Evolutionary conservation across 2,113 vertebrate genomes (phyloP).

Genomic region (Anser brachyrhynchus): DNA sequence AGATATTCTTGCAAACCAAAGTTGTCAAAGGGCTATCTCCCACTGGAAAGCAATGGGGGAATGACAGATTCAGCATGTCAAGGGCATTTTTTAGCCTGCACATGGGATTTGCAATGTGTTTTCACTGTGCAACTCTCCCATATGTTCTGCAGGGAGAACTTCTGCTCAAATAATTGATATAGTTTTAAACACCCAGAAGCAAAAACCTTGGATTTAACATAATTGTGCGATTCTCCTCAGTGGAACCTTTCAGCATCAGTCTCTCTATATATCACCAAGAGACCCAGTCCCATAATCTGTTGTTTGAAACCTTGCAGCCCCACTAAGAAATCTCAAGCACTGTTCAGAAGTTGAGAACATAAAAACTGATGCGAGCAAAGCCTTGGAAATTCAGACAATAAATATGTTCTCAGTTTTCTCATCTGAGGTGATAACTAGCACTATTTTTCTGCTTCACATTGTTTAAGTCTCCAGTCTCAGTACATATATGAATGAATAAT

Average conservation of each 20-base stretch:
- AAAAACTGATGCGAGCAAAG: rapidly evolving
- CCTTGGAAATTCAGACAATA: neutral
- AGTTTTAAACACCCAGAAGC: neutral
- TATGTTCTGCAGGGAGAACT: neutral
- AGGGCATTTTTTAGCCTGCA: neutral
- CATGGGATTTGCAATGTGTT: neutral
- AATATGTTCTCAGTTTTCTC: neutral
- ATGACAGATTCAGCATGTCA: neutral
- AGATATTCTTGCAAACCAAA: neutral
- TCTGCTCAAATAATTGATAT: neutral
- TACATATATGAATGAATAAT: neutral
- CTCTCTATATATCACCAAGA: neutral
- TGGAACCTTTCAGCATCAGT: neutral
- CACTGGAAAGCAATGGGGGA: neutral
- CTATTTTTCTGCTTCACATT: neutral
- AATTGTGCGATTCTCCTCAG: neutral
- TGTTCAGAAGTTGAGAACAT: neutral
- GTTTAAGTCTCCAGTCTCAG: neutral
- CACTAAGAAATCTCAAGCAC: neutral
- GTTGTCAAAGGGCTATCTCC: neutral
- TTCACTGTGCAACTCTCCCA: neutral
- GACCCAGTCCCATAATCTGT: neutral
- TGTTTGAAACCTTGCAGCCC: neutral
- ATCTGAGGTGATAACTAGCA: neutral
- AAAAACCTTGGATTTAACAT: neutral